Conservation (phyloP, 2,797 vertebrate species). For the Parambassis ranga region DNA sequence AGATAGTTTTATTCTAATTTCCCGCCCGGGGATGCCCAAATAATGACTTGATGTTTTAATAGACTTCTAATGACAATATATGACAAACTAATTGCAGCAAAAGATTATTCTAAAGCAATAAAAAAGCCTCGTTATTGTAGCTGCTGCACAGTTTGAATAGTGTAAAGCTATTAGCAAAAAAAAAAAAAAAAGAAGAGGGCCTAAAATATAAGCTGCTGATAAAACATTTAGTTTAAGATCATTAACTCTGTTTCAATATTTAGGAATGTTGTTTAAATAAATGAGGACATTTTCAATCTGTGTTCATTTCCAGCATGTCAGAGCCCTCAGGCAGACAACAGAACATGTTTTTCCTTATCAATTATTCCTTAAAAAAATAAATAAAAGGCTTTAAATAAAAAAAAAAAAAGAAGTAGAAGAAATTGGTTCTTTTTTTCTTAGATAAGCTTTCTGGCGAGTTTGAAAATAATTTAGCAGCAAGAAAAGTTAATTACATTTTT, state of each 20-base stretch:
- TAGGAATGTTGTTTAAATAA: conserved; percentile 25
- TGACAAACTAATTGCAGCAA: conserved; percentile 85
- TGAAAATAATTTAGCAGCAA: not conserved
- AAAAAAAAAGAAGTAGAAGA: not conserved
- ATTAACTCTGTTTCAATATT: conserved; percentile 55
- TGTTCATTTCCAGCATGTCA: conserved; percentile 2
- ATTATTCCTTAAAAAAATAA: not conserved
- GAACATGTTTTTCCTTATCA: conserved; percentile 1
- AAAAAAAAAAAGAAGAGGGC: not conserved
- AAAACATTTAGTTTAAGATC: conserved; percentile 32
- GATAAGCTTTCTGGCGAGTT: not conserved
- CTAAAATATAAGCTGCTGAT: conserved; percentile 45
- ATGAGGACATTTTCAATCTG: conserved; percentile 3
- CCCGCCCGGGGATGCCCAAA: conserved; percentile 80
- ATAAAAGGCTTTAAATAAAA: not conserved
- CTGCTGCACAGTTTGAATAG: conserved; percentile 63
- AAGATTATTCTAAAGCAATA: conserved; percentile 78
- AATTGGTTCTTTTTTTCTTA: not conserved
- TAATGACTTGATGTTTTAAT: conserved; percentile 95
- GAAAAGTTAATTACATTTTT: too few species aligned
- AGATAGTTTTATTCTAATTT: conserved; percentile 91
- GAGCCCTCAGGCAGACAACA: conserved; percentile 22
- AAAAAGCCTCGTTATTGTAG: conserved; percentile 77
- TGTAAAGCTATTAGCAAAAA: conserved; percentile 58
- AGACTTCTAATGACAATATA: conserved; percentile 86